A percentile compares a stretch with the other conserved stretches of the same genome.
phyloP scores from a whole-genome alignment of 2,113 vertebrate genomes.

The Odocoileus hemionus region DNA sequence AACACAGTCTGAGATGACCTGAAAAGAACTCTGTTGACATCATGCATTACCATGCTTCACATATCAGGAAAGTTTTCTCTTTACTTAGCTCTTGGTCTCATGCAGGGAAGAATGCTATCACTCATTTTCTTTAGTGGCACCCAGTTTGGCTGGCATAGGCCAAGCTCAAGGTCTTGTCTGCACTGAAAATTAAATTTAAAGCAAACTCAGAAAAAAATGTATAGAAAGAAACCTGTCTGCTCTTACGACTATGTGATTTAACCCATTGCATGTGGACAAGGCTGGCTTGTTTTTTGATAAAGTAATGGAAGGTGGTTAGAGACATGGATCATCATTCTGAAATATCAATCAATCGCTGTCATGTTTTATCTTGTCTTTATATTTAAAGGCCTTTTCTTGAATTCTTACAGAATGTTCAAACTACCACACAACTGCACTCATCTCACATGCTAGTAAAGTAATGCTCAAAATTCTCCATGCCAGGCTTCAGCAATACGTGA shows the following conservation, averaged over 20 bases:
- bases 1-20: not conserved
- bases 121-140: not conserved
- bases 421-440: too few relatives aligned
- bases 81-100: slow-evolving; percentile 7
- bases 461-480: too few relatives aligned
- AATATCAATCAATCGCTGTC: not conserved
- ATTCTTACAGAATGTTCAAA: not conserved
- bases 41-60: not conserved
- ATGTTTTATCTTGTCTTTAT: not conserved
- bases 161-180: not conserved
- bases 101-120: not conserved
- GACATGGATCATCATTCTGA: not conserved
- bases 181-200: slow-evolving; percentile 3
- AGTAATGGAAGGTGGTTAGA: not conserved
- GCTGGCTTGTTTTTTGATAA: not conserved
- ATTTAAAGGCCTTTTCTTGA: not conserved
- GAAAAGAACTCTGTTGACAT: not conserved
- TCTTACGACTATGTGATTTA: not conserved
- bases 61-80: not conserved
- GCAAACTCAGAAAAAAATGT: not conserved
- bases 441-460: too few relatives aligned
- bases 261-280: not conserved
- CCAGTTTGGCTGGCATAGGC: not conserved
- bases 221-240: not conserved
- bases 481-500: too few relatives aligned